Evolutionary conservation across 2,797 vertebrate genomes (phyloP).

Genomic region (Acanthopagrus latus): DNA sequence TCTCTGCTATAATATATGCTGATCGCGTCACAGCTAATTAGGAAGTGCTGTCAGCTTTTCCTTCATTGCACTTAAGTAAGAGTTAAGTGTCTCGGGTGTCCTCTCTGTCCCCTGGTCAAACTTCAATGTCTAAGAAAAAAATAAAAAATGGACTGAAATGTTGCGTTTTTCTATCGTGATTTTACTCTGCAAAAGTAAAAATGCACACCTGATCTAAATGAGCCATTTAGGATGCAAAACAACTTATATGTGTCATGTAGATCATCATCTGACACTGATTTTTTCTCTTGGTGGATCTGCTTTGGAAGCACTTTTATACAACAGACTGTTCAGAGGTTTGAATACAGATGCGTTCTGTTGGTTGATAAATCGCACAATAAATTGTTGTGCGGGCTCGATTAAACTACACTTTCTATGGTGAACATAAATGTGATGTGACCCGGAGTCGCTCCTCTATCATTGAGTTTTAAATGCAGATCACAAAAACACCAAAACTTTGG

Average conservation of each 20-base stretch:
- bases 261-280: background rate
- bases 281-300: background rate
- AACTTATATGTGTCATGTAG: background rate
- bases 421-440: slow-evolving; percentile 30
- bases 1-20: too few relatives aligned
- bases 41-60: background rate
- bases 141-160: background rate
- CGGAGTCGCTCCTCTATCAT: slow-evolving; percentile 17
- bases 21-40: background rate
- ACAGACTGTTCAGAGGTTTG: slow-evolving; percentile 3
- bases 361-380: slow-evolving; percentile 29
- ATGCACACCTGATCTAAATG: background rate
- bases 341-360: background rate
- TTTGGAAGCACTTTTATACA: background rate
- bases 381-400: background rate
- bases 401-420: background rate
- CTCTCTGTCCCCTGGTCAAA: background rate
- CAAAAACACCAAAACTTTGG: slow-evolving; percentile 14
- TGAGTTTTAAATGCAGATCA: slow-evolving; percentile 17
- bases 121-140: background rate
- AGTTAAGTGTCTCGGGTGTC: background rate
- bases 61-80: background rate
- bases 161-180: background rate
- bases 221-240: background rate
- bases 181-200: background rate